Base-by-base conservation (phyloP, 2,113 vertebrate genomes). In the Ranitomeya variabilis region DNA sequence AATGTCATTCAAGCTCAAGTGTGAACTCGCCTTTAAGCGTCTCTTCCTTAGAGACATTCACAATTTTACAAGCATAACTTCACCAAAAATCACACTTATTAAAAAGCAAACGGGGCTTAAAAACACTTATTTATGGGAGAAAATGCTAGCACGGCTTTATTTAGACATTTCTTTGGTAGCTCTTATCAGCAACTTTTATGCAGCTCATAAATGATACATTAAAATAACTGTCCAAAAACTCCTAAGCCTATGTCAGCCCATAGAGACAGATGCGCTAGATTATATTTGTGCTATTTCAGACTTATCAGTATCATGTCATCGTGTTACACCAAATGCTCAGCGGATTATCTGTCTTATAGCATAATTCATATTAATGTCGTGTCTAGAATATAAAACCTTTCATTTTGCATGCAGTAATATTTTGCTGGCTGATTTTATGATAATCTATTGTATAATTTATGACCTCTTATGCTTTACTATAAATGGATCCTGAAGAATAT, bases 321-420 rank as follows among this genome's bases (percentile, higher is more conserved):
- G 12, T 76, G 73, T 76, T 76, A 52, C 73, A 21, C 45, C 19
- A 45, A 76, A 16, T 76, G 21, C 73, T 76, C 16, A 52, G 73
- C 1, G 45, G 73, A 76, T 76, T 76, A 76, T 76, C 73, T 76
- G 18, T 52, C 37, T 76, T 76, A 45, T 19, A 76, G 21, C 73
- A 76, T 76, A 76, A 76, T 76, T 76, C 73, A 76, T 19, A 76
- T 76, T 76, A 76, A 76, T 76, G 37, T 74, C 45, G 37, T 74
- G 71, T 45, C 71, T 74, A 74, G 8, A 74, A 74, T 74, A 45
- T 18, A 19, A 74, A 74, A 51, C 45, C 31, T 18, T 45, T 51
- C 14, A 74, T 45, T 74, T 51, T 74, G 71, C 71, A 51, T 12
- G 26, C 10, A 55, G 45, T 80, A 16, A 57, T 59, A 21, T 80